Percentiles rank a stretch among this genome's conserved stretches.
Evolutionary conservation across 2,888 invertebrate genomes (phyloP).

Genomic region (Galeruca laticollis): DNA sequence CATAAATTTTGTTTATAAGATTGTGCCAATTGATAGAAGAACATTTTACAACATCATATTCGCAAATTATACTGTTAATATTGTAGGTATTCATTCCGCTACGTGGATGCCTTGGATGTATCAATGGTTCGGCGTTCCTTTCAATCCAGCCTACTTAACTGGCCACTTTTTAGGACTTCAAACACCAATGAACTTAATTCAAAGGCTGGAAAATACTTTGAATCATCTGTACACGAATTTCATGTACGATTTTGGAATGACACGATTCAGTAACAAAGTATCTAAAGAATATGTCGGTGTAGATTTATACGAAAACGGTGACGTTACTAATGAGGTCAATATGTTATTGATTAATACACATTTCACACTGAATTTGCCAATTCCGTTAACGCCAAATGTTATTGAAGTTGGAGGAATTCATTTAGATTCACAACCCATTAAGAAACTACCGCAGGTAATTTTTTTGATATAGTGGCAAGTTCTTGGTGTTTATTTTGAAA

Average conservation of each 20-base stretch:
- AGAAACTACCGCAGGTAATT: conserved; percentile 50
- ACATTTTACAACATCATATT: no score
- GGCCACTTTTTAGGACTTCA: conserved; percentile 64
- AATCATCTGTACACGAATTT: conserved; percentile 40
- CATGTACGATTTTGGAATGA: conserved; percentile 26
- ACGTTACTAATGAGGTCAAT: conserved; percentile 66
- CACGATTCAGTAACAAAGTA: conserved; percentile 41
- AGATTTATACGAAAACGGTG: conserved; percentile 67
- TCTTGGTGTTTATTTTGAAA: no score
- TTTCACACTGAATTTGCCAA: conserved; percentile 65
- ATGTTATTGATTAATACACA: conserved; percentile 68
- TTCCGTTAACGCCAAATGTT: conserved; percentile 66
- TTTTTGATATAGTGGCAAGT: no score
- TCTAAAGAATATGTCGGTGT: conserved; percentile 66
- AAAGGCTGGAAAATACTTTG: conserved; percentile 64
- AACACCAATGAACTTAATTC: conserved; percentile 56
- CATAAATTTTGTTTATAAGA: no score
- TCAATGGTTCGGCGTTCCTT: conserved; percentile 66
- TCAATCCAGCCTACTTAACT: conserved; percentile 67
- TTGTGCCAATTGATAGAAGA: no score
- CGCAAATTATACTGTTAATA: no score
- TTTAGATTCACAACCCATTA: conserved; percentile 60
- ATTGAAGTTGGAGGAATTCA: conserved; percentile 70
- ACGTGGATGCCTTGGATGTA: conserved; percentile 67
- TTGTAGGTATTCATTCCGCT: conserved; percentile 34